Evolutionary conservation across 2,113 vertebrate genomes (phyloP), one percentile per base, ranked within the genome.

Genomic region (Pelecanus crispus): DNA sequence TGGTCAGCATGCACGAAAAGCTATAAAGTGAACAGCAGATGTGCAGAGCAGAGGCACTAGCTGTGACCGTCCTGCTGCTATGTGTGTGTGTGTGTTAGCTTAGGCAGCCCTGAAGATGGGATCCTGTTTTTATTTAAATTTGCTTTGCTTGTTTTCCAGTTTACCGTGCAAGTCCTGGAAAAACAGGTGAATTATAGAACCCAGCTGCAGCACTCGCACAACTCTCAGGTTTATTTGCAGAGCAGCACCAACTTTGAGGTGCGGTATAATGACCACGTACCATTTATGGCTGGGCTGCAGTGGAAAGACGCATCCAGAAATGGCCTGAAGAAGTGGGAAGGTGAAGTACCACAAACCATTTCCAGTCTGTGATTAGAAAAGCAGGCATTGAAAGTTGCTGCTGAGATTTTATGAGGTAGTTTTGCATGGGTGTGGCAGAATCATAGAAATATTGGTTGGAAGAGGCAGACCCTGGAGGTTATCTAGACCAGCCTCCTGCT

Each of bases 161-260:
- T 99, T 82, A 97, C 93, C 34, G 28, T 99, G 45, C 98, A 98
- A 91, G 94, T 98, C 38, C 97, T 98, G 5, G 98, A 98, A 94
- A 98, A 98, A 92, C 98, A 98, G 87, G 67, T 99, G 94, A 98
- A 98, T 95, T 99, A 97, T 49, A 98, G 97, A 91, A 97, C 92
- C 7, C 98, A 98, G 92, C 98, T 99, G 31, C 94, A 98, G 80
- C 98, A 98, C 85, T 97, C 92, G 6, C 97, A 98, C 90, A 91
- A 91, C 67, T 96, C 81, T 56, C 93, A 95, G 88, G 93, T 80
- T 4, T 98, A 96, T 25, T 81, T 97, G 61, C 98, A 99, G 95
- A 98, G 98, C 95, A 98, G 98, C 95, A 99, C 98, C 28, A 98
- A 97, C 86, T 97, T 99, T 68, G 98, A 99, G 96, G 96, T 98